phyloP scores from a whole-genome alignment of 2,888 invertebrate species.

The Galeruca laticollis region DNA sequence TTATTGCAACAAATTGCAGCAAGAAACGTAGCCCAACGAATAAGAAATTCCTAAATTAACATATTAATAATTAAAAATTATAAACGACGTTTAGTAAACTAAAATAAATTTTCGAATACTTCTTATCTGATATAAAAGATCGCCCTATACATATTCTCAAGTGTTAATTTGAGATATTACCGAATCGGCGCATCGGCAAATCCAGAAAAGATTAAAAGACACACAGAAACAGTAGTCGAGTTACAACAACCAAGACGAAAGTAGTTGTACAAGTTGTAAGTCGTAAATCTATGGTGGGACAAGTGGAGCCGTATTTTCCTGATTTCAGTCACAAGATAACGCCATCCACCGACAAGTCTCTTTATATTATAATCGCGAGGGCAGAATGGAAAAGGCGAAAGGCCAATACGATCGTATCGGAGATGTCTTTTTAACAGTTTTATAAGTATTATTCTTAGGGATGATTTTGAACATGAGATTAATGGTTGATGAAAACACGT shows the following conservation, averaged over 20 bases:
- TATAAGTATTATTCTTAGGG: slow-evolving; percentile 4
- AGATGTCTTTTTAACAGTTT: slow-evolving; percentile 17
- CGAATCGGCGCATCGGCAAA: neutral
- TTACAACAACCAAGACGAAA: slow-evolving; percentile 16
- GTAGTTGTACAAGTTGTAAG: slow-evolving; percentile 40
- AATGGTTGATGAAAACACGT: no score
- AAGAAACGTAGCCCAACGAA: no score
- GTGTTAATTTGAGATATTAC: neutral
- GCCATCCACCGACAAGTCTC: slow-evolving; percentile 55
- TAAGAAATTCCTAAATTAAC: no score
- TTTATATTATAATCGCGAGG: slow-evolving; percentile 59
- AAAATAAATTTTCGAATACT: no score
- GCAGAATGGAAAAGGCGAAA: slow-evolving; percentile 24
- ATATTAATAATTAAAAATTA: no score
- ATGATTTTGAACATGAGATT: no score
- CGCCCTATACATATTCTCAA: neutral
- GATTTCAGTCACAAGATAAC: slow-evolving; percentile 62
- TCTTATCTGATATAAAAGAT: no score
- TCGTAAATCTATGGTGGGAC: slow-evolving; percentile 61
- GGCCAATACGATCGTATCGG: slow-evolving; percentile 6
- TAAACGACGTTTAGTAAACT: no score
- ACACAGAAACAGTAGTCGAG: slow-evolving; percentile 20
- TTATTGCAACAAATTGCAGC: no score
- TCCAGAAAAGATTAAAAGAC: slow-evolving; percentile 9
- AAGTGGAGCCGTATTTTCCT: slow-evolving; percentile 61